Conservation (phyloP, 2,888 invertebrate species). For the Eupsilia transversa region DNA sequence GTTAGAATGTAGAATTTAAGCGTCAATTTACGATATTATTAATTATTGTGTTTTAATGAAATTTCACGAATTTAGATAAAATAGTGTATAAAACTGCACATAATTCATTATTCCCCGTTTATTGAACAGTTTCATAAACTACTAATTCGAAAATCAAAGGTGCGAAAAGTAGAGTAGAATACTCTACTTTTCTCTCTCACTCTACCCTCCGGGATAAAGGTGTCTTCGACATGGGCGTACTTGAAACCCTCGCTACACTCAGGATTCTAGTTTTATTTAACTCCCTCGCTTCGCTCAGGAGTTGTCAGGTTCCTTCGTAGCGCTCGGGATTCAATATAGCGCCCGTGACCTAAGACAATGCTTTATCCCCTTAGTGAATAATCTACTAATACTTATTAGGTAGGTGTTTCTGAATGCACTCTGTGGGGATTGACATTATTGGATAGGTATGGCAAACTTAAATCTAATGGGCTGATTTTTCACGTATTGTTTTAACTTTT, state of each 20-base stretch:
- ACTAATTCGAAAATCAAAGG: background rate
- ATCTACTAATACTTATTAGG: background rate
- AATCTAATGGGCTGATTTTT: conserved; percentile 40
- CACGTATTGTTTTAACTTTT: conserved; percentile 71
- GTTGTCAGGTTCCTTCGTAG: too few relatives aligned
- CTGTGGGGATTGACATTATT: background rate
- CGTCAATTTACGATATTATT: background rate
- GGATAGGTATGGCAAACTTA: conserved; percentile 5
- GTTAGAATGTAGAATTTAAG: background rate
- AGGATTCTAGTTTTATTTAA: too few relatives aligned
- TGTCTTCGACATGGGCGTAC: too few relatives aligned
- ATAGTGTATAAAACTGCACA: background rate
- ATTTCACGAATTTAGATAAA: background rate
- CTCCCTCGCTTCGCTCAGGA: too few relatives aligned
- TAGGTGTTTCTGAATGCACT: background rate
- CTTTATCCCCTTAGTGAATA: too few relatives aligned
- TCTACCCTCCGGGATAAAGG: too few relatives aligned
- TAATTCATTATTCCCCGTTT: background rate
- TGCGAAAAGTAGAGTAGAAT: too few relatives aligned
- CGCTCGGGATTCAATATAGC: too few relatives aligned
- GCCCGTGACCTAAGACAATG: too few relatives aligned
- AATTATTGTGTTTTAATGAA: background rate
- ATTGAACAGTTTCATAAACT: background rate
- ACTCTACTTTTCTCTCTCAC: too few relatives aligned
- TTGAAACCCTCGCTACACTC: too few relatives aligned